phyloP scores from a whole-genome alignment of 2,888 invertebrate genomes.

The Cosmia trapezina region DNA sequence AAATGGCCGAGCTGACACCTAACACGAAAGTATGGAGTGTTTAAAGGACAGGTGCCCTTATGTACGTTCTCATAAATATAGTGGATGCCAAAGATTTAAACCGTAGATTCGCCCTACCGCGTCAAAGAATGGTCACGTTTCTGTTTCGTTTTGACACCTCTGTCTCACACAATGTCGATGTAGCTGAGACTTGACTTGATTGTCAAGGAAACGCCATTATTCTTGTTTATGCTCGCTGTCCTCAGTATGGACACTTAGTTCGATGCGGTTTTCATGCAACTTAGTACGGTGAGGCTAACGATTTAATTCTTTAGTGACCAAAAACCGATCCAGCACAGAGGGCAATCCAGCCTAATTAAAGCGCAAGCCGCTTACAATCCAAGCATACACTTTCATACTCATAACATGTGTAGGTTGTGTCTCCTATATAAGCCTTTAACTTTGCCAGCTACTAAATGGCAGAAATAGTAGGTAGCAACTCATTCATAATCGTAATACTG shows the following conservation, averaged over 20 bases:
- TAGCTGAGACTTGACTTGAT: not conserved
- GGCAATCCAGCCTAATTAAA: not conserved
- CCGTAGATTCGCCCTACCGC: not conserved
- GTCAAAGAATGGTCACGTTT: not conserved
- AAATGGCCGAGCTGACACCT: not conserved
- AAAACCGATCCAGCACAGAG: not conserved
- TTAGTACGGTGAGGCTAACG: not conserved
- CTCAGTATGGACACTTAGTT: too few relatives aligned
- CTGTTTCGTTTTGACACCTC: not conserved
- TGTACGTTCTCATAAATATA: not conserved
- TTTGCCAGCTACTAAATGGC: not conserved
- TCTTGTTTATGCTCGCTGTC: not conserved
- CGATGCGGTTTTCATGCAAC: too few relatives aligned
- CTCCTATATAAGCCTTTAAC: not conserved
- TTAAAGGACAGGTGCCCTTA: too few relatives aligned
- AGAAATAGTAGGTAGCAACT: not conserved
- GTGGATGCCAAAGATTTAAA: not conserved
- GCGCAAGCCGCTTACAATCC: not conserved
- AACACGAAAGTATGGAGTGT: not conserved
- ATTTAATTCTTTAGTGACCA: not conserved
- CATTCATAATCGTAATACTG: constrained; percentile 8
- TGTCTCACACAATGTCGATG: too few relatives aligned
- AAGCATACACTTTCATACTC: not conserved
- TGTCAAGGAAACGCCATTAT: not conserved
- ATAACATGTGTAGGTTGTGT: not conserved